Conservation (phyloP, 2,888 invertebrate species). For the Notodonta ziczac region DNA sequence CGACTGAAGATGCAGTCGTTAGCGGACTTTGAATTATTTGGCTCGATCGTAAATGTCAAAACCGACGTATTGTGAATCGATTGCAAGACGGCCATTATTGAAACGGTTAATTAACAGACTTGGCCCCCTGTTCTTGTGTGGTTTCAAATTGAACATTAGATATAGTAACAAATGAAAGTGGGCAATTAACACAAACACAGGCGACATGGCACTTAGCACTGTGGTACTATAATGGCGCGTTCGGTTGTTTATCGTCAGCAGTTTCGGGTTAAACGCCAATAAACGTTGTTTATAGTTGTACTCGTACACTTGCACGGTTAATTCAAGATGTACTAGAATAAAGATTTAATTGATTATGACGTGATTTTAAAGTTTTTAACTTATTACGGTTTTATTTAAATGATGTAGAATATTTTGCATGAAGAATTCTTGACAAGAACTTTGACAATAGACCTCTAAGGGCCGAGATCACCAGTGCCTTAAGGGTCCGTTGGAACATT, state of each 20-base stretch:
- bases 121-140: neutral
- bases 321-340: neutral
- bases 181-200: neutral
- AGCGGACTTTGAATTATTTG: no score
- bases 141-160: neutral
- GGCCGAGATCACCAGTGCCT: no score
- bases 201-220: neutral
- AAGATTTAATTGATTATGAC: neutral
- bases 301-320: neutral
- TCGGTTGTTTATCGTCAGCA: neutral
- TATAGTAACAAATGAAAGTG: constrained; percentile 1
- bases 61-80: no score
- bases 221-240: constrained; percentile 1
- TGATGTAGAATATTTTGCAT: no score
- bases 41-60: no score
- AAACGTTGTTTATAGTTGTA: neutral
- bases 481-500: no score
- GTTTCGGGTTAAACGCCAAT: constrained; percentile 4
- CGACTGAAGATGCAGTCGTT: no score
- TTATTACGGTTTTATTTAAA: no score
- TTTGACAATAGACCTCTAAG: no score
- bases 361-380: no score
- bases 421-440: no score
- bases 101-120: neutral
- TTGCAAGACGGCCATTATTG: no score